Base-by-base conservation (phyloP, 1,140 invertebrate species). In the Drosophila biarmipes region DNA sequence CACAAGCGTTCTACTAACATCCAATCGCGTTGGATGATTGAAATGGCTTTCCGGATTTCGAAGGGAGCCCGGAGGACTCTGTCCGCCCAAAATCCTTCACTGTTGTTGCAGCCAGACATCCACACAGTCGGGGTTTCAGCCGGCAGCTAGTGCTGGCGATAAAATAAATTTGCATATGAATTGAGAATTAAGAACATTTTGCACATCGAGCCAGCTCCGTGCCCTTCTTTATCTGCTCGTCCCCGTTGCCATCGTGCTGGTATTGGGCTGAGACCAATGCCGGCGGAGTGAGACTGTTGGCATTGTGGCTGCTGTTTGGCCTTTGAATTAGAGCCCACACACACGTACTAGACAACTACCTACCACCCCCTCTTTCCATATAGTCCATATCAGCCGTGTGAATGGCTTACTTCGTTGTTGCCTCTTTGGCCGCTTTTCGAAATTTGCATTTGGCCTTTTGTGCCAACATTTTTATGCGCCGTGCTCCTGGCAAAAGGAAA, bases 91-190 rank as follows among this genome's bases (percentile, higher is more conserved):
- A 81, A 82, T 64, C 61, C 82, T 66, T 68, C 63, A 58, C 86
- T 90, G 86, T 90, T 90, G 85, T 81, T 90, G 81, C 86, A 90
- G 81, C 56, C 79, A 82, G 58, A 55, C 24, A 19, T 34, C 46
- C 61, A 51, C 35, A 35, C 57, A 40, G 35, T 29, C 35, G 21
- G 37, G 58, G 17, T 42, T 15, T 51, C 73, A 73, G 64, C 42
- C 63, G 53, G 45, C 59, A 78, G 66, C 57, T 53, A 80, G 52
- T 40, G 61, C 49, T 56, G 78, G 74, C 86, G 85, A 90, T 90
- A 90, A 90, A 90, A 90, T 90, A 90, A 90, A 90, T 90, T 90
- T 90, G 86, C 86, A 90, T 90, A 90, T 90, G 86, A 90, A 90
- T 90, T 90, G 86, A 76, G 86, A 90, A 90, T 90, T 90, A 90